phyloP scores from a whole-genome alignment of 2,797 vertebrate genomes.

The Coendou prehensilis region DNA sequence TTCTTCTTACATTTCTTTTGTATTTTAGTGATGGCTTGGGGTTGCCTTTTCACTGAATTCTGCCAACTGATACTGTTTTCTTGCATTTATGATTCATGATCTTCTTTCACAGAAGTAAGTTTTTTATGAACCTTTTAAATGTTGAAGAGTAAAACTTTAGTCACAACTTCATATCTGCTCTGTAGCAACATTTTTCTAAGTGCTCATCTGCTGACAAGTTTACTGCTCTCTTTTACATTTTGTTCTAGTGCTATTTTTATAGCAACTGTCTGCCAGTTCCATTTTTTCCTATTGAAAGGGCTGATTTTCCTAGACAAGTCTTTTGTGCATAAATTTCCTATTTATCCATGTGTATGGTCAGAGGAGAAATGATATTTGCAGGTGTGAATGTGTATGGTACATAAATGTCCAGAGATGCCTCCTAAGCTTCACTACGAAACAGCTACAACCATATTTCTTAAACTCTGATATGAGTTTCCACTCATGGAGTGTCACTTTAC shows the following conservation, averaged over 20 bases:
- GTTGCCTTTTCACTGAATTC: conserved; percentile 38
- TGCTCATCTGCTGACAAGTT: conserved; percentile 33
- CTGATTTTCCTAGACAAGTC: not conserved
- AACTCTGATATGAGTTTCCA: not conserved
- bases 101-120: not conserved
- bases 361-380: not conserved
- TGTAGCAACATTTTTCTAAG: conserved; percentile 42
- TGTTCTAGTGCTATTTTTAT: conserved; percentile 4
- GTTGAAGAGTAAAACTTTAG: conserved; percentile 33
- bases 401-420: not conserved
- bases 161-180: not conserved
- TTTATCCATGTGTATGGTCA: not conserved
- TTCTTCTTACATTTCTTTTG: not conserved
- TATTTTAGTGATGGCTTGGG: not conserved
- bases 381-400: not conserved
- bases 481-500: not conserved
- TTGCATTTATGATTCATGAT: not conserved
- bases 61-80: not conserved
- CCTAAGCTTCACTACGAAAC: not conserved
- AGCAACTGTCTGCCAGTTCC: not conserved
- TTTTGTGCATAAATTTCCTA: not conserved
- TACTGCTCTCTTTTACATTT: not conserved
- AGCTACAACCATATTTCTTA: not conserved
- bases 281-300: not conserved
- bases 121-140: conserved; percentile 37